These are phyloP conservation scores for Arctopsyche grandis DNA, from an alignment of 1,140 invertebrate genomes.

Conservation along the genomic window DNA sequence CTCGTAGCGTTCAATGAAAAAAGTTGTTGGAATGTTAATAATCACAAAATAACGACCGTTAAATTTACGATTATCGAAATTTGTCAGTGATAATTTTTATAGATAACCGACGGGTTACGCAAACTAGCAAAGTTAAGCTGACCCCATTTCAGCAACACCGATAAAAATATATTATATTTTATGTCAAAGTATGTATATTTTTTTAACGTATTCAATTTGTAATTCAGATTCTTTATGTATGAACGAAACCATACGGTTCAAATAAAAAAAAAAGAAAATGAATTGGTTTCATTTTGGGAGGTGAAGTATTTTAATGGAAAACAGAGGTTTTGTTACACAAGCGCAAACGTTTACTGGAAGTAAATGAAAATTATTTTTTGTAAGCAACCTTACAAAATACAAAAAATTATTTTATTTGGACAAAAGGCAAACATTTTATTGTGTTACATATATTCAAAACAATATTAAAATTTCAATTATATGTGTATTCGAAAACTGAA, in stretches of 20 bases:
- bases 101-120: background rate
- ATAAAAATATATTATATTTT: background rate
- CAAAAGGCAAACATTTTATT: no score
- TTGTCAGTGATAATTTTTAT: background rate
- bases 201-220: background rate
- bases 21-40: background rate
- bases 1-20: background rate
- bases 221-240: background rate
- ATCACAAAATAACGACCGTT: background rate
- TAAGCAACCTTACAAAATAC: no score
- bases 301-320: constrained; percentile 1
- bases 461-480: no score
- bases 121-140: background rate
- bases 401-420: no score
- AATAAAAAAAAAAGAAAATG: background rate
- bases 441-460: no score
- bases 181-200: background rate
- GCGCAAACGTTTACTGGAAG: no score
- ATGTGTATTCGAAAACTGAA: no score
- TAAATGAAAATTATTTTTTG: no score
- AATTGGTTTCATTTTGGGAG: background rate
- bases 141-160: background rate
- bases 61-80: constrained; percentile 19
- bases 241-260: background rate
- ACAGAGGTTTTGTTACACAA: background rate